A percentile compares a stretch with the other conserved stretches of the same genome.
These are phyloP conservation scores for Phaethornis superciliosus DNA, from an alignment of 2,113 vertebrate species.

Conservation along the genomic window DNA sequence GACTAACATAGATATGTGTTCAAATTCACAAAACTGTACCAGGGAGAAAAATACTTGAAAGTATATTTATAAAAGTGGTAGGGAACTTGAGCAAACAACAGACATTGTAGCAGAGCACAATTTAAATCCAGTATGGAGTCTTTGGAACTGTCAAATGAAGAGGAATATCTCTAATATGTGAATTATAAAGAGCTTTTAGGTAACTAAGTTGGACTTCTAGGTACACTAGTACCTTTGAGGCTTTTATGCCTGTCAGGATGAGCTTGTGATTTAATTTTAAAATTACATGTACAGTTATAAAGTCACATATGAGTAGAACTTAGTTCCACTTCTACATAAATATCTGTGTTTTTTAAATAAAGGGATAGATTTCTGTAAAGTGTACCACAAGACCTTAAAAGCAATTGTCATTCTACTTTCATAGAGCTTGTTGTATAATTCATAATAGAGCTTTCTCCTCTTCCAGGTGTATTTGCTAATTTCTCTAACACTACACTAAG, in stretches of 20 bases:
- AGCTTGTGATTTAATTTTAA: not conserved
- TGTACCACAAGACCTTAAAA: not conserved
- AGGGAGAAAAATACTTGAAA: not conserved
- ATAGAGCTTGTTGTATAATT: not conserved
- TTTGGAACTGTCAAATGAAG: not conserved
- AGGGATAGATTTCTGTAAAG: not conserved
- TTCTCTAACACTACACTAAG: not conserved
- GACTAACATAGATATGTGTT: not conserved
- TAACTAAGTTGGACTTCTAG: not conserved
- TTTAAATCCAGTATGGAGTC: not conserved
- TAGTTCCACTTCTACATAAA: not conserved
- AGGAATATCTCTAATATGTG: not conserved
- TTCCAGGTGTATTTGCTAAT: not conserved
- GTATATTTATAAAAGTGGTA: not conserved
- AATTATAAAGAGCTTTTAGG: not conserved
- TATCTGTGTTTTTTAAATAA: not conserved
- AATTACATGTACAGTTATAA: not conserved
- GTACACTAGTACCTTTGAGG: not conserved
- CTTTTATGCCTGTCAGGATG: not conserved
- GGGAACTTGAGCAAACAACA: not conserved
- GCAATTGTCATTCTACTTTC: not conserved
- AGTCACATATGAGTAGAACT: not conserved
- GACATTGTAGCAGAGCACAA: not conserved
- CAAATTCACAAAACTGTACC: not conserved
- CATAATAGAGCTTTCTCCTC: not conserved